Evolutionary conservation across 2,113 vertebrate genomes (phyloP).

Genomic region (Ascaphus truei): DNA sequence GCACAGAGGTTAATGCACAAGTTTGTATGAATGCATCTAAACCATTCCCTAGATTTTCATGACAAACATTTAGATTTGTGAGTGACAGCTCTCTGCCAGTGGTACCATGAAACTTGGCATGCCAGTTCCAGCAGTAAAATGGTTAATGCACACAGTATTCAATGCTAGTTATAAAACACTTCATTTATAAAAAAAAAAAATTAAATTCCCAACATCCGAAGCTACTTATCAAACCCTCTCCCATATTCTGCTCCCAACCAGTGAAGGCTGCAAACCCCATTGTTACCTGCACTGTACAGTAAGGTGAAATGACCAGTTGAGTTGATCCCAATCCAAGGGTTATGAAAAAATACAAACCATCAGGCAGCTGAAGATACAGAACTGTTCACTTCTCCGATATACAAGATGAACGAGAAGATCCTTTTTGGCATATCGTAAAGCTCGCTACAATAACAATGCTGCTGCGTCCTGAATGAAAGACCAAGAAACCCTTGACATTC

Average conservation of each 20-base stretch:
- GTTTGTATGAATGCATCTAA: neutral
- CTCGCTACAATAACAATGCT: conserved; percentile 57
- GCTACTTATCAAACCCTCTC: conserved; percentile 39
- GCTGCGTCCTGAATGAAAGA: too few species aligned
- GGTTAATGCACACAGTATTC: neutral
- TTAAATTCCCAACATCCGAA: too few species aligned
- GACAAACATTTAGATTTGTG: neutral
- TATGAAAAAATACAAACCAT: conserved; percentile 54
- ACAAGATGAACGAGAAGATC: conserved; percentile 40
- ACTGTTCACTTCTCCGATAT: conserved; percentile 57
- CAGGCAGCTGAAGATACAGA: conserved; percentile 85
- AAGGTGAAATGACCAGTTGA: conserved; percentile 52
- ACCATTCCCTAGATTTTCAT: neutral
- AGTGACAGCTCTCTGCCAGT: neutral
- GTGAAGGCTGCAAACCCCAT: conserved; percentile 51
- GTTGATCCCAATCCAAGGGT: conserved; percentile 58
- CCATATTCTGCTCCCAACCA: conserved; percentile 51
- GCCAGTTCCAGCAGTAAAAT: neutral
- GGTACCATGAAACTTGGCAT: neutral
- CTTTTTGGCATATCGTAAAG: conserved; percentile 70
- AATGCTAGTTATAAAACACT: neutral
- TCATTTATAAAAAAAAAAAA: too few species aligned
- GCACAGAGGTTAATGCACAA: neutral
- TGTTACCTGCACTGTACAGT: conserved; percentile 43
- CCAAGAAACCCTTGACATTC: too few species aligned